Evolutionary conservation across 2,113 vertebrate species (phyloP).

Genomic region (Paramisgurnus dabryanus): DNA sequence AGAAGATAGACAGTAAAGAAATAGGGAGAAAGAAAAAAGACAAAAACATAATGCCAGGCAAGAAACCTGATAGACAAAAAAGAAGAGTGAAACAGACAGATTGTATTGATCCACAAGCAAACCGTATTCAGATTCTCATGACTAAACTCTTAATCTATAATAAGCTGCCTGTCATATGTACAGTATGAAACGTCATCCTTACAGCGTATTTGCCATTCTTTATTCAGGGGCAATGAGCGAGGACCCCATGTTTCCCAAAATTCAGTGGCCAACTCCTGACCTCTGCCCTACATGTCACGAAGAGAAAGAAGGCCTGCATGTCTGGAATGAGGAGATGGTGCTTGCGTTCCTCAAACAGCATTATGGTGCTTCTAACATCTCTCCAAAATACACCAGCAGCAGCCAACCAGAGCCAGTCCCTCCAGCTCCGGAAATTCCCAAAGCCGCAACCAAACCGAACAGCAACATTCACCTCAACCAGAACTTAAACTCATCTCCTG

Average conservation of each 20-base stretch:
- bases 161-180: no score
- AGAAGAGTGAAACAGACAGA: neutral
- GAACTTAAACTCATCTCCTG: constrained; percentile 31
- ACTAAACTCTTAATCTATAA: no score
- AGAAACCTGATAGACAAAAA: neutral
- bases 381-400: constrained; percentile 66
- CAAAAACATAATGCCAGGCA: neutral
- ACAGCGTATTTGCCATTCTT: neutral
- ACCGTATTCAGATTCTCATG: no score
- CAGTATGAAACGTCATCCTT: neutral
- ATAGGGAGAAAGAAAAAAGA: neutral
- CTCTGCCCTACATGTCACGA: constrained; percentile 87
- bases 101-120: no score
- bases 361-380: constrained; percentile 78
- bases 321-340: constrained; percentile 83
- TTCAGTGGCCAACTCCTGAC: constrained; percentile 86
- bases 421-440: constrained; percentile 4
- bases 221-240: constrained; percentile 83
- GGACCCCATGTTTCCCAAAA: constrained; percentile 89
- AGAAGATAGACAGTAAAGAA: neutral
- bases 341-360: constrained; percentile 82
- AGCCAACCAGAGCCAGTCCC: constrained; percentile 31
- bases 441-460: constrained; percentile 8
- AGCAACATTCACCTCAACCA: neutral
- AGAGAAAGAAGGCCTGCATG: constrained; percentile 80